Percentiles rank a stretch among this genome's conserved stretches.
phyloP scores from a whole-genome alignment of 2,888 invertebrate genomes.

The Cyaniris semiargus region DNA sequence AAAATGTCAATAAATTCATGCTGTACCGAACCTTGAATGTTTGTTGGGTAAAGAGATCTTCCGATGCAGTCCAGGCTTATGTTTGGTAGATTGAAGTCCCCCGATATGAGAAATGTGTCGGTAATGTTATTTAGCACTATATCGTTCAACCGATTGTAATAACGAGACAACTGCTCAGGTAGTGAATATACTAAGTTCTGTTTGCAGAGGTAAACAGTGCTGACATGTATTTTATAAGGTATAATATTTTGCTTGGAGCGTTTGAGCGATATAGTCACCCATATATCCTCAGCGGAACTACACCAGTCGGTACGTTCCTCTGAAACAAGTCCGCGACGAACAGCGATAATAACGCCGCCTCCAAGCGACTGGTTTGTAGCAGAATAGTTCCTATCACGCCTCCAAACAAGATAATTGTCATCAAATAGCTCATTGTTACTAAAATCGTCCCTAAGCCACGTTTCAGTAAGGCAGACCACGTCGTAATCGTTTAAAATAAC shows the following conservation, averaged over 20 bases:
- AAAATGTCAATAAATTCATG: not conserved
- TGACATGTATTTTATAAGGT: not conserved
- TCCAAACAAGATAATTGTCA: not conserved
- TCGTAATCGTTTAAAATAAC: not conserved
- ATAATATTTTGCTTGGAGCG: not conserved
- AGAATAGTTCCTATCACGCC: not conserved
- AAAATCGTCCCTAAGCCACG: not conserved
- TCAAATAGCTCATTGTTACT: not conserved
- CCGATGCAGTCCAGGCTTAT: too few relatives aligned
- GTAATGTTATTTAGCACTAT: not conserved
- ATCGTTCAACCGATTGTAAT: not conserved
- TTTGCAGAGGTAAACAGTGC: not conserved
- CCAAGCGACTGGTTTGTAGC: not conserved
- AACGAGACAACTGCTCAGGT: not conserved
- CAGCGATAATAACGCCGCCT: not conserved
- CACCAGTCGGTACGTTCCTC: not conserved
- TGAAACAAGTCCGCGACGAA: not conserved
- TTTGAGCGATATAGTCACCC: too few relatives aligned
- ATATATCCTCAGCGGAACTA: not conserved
- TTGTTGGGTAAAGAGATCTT: not conserved
- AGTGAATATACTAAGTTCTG: not conserved
- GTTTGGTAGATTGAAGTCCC: too few relatives aligned
- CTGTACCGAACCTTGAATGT: not conserved
- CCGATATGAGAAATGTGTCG: too few relatives aligned
- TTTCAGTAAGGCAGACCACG: not conserved